A percentile compares a stretch with the other conserved stretches of the same genome.
phyloP scores from a whole-genome alignment of 2,888 invertebrate species.

The Acrobasis repandana region DNA sequence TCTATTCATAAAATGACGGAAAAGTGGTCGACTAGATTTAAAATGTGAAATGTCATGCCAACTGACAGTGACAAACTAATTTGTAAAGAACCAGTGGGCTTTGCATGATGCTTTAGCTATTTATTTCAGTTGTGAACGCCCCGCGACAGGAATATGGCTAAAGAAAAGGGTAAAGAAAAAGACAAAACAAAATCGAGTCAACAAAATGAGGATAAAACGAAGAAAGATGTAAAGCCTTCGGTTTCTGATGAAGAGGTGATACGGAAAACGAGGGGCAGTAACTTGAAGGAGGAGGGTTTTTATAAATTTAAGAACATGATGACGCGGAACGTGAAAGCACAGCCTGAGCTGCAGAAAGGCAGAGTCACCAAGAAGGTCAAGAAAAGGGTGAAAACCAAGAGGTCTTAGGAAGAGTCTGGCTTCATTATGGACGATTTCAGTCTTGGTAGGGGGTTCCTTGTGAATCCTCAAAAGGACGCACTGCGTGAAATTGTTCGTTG shows the following conservation, averaged over 20 bases:
- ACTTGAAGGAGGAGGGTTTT: constrained; percentile 58
- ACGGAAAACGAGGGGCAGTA: constrained; percentile 48
- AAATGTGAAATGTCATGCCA: constrained; percentile 9
- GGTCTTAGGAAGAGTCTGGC: constrained; percentile 32
- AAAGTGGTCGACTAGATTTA: constrained; percentile 35
- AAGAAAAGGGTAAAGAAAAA: constrained; percentile 41
- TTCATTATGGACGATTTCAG: constrained; percentile 40
- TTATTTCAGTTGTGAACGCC: constrained; percentile 27
- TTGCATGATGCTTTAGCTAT: constrained; percentile 28
- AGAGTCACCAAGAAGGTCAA: constrained; percentile 43
- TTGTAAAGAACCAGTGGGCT: constrained; percentile 46
- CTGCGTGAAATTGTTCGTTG: background rate
- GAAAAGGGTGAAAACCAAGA: constrained; percentile 44
- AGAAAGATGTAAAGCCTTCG: constrained; percentile 32
- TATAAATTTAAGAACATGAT: constrained; percentile 61
- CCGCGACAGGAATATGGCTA: constrained; percentile 40
- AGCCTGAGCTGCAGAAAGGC: constrained; percentile 32
- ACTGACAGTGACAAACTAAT: constrained; percentile 27
- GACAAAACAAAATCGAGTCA: constrained; percentile 40
- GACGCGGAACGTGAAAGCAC: constrained; percentile 46
- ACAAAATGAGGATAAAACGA: constrained; percentile 36
- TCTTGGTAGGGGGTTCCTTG: constrained; percentile 19
- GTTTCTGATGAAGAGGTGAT: constrained; percentile 29
- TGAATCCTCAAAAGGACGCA: constrained; percentile 4
- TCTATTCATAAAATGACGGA: constrained; percentile 9